Evolutionary conservation across 2,888 invertebrate species (phyloP).

Genomic region (Pyrrhia umbra): DNA sequence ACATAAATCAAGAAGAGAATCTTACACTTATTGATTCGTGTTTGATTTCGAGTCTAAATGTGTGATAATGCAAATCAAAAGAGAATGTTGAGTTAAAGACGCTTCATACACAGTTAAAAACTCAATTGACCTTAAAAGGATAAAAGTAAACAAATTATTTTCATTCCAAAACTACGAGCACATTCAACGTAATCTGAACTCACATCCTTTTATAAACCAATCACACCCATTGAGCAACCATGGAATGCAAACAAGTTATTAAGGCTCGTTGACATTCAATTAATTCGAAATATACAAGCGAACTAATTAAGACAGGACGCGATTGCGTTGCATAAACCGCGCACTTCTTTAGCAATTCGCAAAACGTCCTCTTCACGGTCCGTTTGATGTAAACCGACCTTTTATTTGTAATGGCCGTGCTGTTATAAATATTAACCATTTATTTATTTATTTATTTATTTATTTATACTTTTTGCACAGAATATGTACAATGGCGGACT

Average conservation of each 20-base stretch:
- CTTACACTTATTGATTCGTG: too few species aligned
- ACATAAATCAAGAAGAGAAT: too few species aligned
- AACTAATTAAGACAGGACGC: constrained; percentile 55
- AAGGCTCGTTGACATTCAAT: constrained; percentile 52
- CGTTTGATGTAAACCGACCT: constrained; percentile 51
- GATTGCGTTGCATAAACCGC: constrained; percentile 47
- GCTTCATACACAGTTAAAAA: neutral
- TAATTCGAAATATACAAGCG: constrained; percentile 31
- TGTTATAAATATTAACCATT: constrained; percentile 52
- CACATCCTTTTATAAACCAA: constrained; percentile 28
- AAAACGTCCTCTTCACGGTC: constrained; percentile 58
- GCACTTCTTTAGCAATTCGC: constrained; percentile 52
- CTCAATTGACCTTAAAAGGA: constrained; percentile 12
- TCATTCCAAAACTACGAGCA: constrained; percentile 10
- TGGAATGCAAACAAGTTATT: constrained; percentile 40
- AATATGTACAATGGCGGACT: too few species aligned
- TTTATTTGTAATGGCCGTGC: constrained; percentile 51
- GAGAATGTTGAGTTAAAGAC: neutral
- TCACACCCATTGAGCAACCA: constrained; percentile 19
- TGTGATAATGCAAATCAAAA: too few species aligned
- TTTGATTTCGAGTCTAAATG: too few species aligned
- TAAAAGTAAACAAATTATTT: constrained; percentile 17
- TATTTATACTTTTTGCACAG: too few species aligned
- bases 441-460: too few species aligned
- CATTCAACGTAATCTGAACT: constrained; percentile 11